Evolutionary conservation across 2,113 vertebrate species (phyloP).

Genomic region (Bothrops jararaca): DNA sequence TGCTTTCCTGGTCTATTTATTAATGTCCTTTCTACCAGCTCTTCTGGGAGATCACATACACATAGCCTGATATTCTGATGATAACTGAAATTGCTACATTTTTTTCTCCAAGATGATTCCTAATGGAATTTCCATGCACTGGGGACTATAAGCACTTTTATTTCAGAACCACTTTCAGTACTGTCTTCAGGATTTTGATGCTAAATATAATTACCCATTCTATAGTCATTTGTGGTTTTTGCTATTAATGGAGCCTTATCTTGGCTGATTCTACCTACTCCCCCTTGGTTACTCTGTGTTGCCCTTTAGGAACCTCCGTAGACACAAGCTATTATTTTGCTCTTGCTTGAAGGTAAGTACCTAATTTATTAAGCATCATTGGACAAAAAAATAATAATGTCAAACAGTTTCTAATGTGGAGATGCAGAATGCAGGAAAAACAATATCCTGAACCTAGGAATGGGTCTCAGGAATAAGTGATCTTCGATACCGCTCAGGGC

Average conservation of each 20-base stretch:
- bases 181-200: not conserved
- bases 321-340: not conserved
- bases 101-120: not conserved
- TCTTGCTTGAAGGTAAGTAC: not conserved
- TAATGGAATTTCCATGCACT: not conserved
- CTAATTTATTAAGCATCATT: not conserved
- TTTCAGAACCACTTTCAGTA: not conserved
- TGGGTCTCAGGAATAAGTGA: not conserved
- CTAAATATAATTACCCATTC: not conserved
- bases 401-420: not conserved
- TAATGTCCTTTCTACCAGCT: not conserved
- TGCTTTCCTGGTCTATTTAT: not conserved
- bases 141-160: not conserved
- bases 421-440: not conserved
- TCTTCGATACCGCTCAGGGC: not conserved
- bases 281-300: not conserved
- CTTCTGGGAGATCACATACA: not conserved
- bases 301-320: not conserved
- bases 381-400: not conserved
- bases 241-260: not conserved
- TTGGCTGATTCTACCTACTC: not conserved
- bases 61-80: not conserved
- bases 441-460: not conserved
- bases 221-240: not conserved
- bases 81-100: not conserved